These are phyloP conservation scores for Cryptoprocta ferox DNA, from an alignment of 2,797 vertebrate genomes.

Conservation along the genomic window DNA sequence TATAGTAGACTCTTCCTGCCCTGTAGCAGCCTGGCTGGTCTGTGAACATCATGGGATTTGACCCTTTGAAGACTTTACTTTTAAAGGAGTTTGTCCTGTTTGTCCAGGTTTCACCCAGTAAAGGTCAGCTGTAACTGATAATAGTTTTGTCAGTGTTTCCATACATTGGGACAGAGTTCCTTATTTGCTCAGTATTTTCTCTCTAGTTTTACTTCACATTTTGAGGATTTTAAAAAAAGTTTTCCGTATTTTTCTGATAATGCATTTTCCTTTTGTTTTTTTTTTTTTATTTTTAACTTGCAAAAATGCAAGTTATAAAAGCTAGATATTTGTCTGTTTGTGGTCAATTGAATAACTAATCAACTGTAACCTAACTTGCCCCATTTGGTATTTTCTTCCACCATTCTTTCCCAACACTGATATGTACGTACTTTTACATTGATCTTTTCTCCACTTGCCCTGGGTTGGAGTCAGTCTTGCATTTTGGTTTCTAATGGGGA, in stretches of 20 bases:
- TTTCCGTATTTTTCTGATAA: not conserved
- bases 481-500: not conserved
- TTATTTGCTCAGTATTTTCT: constrained; percentile 55
- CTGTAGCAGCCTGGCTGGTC: constrained; percentile 10
- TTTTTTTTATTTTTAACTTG: constrained; percentile 23
- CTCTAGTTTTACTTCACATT: constrained; percentile 29
- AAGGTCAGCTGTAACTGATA: constrained; percentile 53
- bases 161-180: constrained; percentile 24
- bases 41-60: constrained; percentile 56
- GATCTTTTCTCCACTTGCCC: not conserved
- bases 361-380: not conserved
- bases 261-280: not conserved
- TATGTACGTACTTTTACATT: not conserved
- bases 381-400: not conserved
- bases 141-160: constrained; percentile 64
- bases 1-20: constrained; percentile 44
- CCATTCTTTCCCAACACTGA: not conserved
- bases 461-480: not conserved
- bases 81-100: constrained; percentile 59
- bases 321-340: not conserved
- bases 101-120: constrained; percentile 59
- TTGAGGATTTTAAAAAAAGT: not conserved
- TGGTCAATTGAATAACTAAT: not conserved
- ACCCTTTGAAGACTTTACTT: constrained; percentile 71
- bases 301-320: not conserved